A percentile compares a stretch with the other conserved stretches of the same genome.
These are phyloP conservation scores for Ceratina australensis DNA, from an alignment of 1,140 invertebrate species.

Conservation along the genomic window DNA sequence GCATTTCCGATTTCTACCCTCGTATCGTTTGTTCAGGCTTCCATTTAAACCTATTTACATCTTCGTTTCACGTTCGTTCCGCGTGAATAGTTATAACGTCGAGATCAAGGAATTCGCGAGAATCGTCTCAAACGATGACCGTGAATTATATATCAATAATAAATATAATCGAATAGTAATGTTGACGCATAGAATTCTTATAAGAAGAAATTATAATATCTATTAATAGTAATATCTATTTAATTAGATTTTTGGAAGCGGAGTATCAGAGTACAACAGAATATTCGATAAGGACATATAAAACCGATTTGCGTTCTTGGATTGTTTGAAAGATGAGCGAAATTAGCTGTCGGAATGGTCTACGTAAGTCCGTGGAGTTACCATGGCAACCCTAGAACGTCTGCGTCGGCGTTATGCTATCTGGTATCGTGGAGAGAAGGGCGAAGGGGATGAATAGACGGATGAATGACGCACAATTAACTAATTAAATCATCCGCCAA, in stretches of 20 bases:
- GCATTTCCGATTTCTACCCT: slow-evolving; percentile 2
- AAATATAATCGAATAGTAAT: too few species aligned
- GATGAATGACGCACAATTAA: slow-evolving; percentile 80
- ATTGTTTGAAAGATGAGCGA: slow-evolving; percentile 46
- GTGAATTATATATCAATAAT: too few species aligned
- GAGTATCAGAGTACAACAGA: not conserved
- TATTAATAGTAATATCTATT: too few species aligned
- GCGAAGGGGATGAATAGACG: slow-evolving; percentile 77
- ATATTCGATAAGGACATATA: not conserved
- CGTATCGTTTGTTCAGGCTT: not conserved
- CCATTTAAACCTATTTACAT: not conserved
- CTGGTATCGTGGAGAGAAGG: slow-evolving; percentile 56
- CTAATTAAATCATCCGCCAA: slow-evolving; percentile 79
- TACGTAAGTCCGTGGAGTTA: slow-evolving; percentile 67
- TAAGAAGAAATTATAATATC: too few species aligned
- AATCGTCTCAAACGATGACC: not conserved
- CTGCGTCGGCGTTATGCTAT: slow-evolving; percentile 58
- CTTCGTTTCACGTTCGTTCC: not conserved
- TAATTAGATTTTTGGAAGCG: too few species aligned
- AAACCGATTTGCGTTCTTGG: slow-evolving; percentile 39
- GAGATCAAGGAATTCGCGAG: too few species aligned
- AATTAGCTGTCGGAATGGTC: slow-evolving; percentile 57
- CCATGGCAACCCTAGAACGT: slow-evolving; percentile 75
- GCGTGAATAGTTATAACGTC: not conserved
- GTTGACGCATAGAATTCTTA: too few species aligned